Evolutionary conservation across 2,797 vertebrate species (phyloP).

Genomic region (Octomys mimax): DNA sequence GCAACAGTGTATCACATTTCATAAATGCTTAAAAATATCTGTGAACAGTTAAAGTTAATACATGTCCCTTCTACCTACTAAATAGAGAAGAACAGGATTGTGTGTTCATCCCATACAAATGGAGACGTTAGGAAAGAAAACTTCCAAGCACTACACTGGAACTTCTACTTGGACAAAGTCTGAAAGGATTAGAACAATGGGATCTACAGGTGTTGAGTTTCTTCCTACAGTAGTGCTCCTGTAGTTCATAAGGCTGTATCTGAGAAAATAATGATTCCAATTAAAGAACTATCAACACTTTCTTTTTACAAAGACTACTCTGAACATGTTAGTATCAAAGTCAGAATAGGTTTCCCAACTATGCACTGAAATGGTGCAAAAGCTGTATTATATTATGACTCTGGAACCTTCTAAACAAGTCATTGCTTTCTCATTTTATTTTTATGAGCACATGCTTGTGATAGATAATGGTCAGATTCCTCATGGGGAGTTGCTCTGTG

Average conservation of each 20-base stretch:
- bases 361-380: not conserved
- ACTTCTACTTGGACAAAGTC: not conserved
- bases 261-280: not conserved
- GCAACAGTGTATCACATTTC: not conserved
- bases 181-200: not conserved
- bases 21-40: not conserved
- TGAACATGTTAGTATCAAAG: conserved; percentile 21
- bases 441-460: not conserved
- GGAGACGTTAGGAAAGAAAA: not conserved
- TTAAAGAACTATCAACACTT: not conserved
- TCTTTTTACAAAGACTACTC: not conserved
- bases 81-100: not conserved
- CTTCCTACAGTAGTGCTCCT: not conserved
- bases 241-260: not conserved
- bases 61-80: not conserved
- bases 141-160: not conserved
- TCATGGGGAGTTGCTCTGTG: not conserved
- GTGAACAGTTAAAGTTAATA: conserved; percentile 2
- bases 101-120: too few species aligned
- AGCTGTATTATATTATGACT: not conserved
- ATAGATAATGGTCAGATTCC: not conserved
- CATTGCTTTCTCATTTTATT: not conserved
- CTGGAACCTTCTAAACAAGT: conserved; percentile 33
- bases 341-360: not conserved
- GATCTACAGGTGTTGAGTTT: not conserved